phyloP scores from a whole-genome alignment of 2,113 vertebrate genomes.

The Xyliphius kryptos region DNA sequence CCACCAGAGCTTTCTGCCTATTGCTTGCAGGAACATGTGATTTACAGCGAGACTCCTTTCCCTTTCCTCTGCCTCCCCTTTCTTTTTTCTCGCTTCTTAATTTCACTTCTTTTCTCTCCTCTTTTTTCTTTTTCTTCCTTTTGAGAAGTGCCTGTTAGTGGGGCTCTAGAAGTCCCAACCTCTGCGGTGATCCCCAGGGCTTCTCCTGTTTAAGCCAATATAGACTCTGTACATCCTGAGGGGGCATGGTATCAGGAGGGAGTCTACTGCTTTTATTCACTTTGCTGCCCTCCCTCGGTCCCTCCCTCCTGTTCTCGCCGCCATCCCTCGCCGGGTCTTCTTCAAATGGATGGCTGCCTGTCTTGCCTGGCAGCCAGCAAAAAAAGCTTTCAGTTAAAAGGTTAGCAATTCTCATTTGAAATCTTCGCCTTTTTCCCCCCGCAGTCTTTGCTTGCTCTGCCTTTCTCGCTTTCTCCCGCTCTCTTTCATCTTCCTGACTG shows the following conservation, averaged over 20 bases:
- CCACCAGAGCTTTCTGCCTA: constrained; percentile 57
- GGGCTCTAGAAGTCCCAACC: constrained; percentile 53
- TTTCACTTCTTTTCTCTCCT: constrained; percentile 13
- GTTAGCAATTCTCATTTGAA: constrained; percentile 67
- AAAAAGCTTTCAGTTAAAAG: constrained; percentile 72
- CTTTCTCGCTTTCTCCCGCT: constrained; percentile 46
- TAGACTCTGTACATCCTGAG: constrained; percentile 61
- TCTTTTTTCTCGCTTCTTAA: constrained; percentile 1
- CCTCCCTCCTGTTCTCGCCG: constrained; percentile 44
- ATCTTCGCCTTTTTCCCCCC: constrained; percentile 57
- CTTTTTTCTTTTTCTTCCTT: too few species aligned
- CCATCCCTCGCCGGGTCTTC: constrained; percentile 33
- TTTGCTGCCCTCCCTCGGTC: constrained; percentile 46
- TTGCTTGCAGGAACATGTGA: constrained; percentile 59
- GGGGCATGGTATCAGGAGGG: constrained; percentile 65
- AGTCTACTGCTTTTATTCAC: constrained; percentile 57
- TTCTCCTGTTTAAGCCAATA: constrained; percentile 61
- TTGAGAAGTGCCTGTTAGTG: constrained; percentile 55
- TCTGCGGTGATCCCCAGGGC: constrained; percentile 58
- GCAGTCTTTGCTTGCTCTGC: constrained; percentile 41
- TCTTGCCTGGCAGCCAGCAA: constrained; percentile 62
- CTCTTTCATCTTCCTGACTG: constrained; percentile 47
- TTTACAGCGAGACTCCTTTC: constrained; percentile 57
- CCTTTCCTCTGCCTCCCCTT: constrained; percentile 35
- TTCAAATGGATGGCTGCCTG: constrained; percentile 64